A percentile compares a stretch with the other conserved stretches of the same genome.
These are phyloP conservation scores for Priapulus caudatus DNA, from an alignment of 2,888 invertebrate genomes.

Conservation along the genomic window DNA sequence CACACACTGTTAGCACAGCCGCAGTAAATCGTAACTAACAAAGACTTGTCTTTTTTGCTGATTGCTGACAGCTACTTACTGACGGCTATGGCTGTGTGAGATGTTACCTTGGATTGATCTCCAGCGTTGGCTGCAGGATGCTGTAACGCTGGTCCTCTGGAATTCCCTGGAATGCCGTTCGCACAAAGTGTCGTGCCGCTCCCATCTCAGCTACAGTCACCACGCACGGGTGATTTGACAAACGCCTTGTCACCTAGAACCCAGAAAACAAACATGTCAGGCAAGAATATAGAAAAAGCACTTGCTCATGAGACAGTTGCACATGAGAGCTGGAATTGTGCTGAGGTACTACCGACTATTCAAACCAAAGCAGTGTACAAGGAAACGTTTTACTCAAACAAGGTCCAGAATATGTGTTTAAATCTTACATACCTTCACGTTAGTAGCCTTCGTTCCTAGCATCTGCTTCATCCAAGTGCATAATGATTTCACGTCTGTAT, in stretches of 20 bases:
- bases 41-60: no score
- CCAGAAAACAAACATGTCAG: neutral
- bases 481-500: constrained; percentile 62
- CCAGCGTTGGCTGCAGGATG: constrained; percentile 75
- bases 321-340: no score
- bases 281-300: neutral
- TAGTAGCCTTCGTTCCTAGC: constrained; percentile 63
- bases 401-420: no score
- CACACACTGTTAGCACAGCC: no score
- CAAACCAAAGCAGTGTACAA: no score
- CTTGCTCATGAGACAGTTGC: no score
- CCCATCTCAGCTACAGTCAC: constrained; percentile 94
- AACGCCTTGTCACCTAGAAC: constrained; percentile 55
- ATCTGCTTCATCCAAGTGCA: constrained; percentile 63
- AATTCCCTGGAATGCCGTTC: constrained; percentile 58
- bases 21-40: no score
- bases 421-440: constrained; percentile 57
- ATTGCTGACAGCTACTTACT: no score
- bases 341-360: no score
- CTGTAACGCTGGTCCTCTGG: constrained; percentile 74
- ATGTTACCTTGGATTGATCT: constrained; percentile 85
- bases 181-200: constrained; percentile 82
- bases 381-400: no score
- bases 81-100: no score
- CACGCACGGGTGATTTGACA: constrained; percentile 84